Evolutionary conservation across 2,797 vertebrate genomes (phyloP).

Genomic region (Manis crassicaudata): DNA sequence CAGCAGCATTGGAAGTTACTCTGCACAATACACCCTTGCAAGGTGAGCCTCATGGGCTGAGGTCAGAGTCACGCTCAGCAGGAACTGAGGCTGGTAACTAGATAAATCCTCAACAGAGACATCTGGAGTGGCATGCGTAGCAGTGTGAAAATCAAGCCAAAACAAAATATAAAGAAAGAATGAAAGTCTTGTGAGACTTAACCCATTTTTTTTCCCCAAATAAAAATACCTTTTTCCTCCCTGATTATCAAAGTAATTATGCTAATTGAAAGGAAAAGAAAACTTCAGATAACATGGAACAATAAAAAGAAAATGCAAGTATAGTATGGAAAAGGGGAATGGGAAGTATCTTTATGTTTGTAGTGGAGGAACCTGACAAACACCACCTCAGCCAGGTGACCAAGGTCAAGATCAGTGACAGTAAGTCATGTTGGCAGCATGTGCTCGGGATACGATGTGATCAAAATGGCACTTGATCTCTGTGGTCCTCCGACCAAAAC

Average conservation of each 20-base stretch:
- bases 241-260: neutral
- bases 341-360: neutral
- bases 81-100: neutral
- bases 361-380: neutral
- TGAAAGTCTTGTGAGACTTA: neutral
- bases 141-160: neutral
- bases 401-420: neutral
- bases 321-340: neutral
- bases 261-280: neutral
- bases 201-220: neutral
- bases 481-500: neutral
- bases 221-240: neutral
- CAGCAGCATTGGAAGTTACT: neutral
- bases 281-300: neutral
- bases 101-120: neutral
- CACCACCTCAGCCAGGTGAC: rapidly evolving
- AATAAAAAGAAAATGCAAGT: neutral
- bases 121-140: neutral
- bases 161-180: neutral
- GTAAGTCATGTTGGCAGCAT: neutral
- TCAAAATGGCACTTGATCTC: neutral
- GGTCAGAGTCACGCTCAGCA: neutral
- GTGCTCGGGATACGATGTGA: neutral
- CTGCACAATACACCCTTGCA: neutral
- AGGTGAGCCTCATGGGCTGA: neutral